phyloP scores from a whole-genome alignment of 1,140 invertebrate genomes.

The Helicoverpa armigera region DNA sequence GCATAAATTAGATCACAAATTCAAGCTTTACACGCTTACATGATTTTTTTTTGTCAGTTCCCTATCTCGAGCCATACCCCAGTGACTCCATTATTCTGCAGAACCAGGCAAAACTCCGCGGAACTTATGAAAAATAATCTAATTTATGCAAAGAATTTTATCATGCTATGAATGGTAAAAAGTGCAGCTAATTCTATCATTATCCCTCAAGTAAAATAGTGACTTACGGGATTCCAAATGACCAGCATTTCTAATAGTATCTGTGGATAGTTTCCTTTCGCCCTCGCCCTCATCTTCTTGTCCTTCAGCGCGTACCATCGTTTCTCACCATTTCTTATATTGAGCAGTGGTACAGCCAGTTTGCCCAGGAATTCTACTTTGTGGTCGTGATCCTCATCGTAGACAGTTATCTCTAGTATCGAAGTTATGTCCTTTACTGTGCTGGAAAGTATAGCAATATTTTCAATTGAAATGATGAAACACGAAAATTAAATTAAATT shows the following conservation, averaged over 20 bases:
- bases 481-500: no score
- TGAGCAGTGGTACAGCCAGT: conserved; percentile 95
- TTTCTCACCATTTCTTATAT: conserved; percentile 96
- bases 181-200: no score
- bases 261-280: conserved; percentile 96
- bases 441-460: conserved; percentile 86
- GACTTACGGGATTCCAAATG: conserved; percentile 95
- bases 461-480: neutral
- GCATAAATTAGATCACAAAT: no score
- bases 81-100: no score
- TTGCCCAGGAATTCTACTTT: conserved; percentile 99
- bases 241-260: conserved; percentile 97
- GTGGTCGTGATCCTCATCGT: conserved; percentile 99
- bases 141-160: no score
- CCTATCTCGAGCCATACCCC: no score
- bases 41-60: no score
- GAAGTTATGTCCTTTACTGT: conserved; percentile 99
- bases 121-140: no score
- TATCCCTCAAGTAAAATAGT: neutral
- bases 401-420: conserved; percentile 98
- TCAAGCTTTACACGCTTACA: no score
- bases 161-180: no score
- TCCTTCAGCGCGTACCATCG: conserved; percentile 99
- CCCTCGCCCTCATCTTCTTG: conserved; percentile 95
- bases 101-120: no score